These are phyloP conservation scores for Eidolon dupreanum DNA, from an alignment of 2,797 vertebrate species.

Conservation along the genomic window DNA sequence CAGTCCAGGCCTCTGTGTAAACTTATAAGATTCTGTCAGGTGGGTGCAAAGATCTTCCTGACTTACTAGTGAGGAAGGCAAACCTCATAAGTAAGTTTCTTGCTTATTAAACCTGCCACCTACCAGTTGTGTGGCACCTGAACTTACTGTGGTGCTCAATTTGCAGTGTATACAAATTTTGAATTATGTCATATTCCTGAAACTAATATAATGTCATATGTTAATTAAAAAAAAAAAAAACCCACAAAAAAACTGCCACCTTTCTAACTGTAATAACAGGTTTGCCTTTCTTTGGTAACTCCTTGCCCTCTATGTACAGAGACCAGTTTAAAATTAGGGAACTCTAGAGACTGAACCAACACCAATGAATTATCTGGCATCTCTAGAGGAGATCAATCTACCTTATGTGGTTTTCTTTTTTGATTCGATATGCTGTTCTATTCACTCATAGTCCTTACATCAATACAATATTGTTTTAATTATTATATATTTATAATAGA, in stretches of 20 bases:
- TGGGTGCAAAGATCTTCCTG: not conserved
- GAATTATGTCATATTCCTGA: not conserved
- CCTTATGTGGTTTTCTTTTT: not conserved
- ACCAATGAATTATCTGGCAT: not conserved
- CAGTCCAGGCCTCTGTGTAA: not conserved
- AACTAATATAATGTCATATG: not conserved
- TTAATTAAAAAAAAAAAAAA: not conserved
- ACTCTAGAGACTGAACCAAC: not conserved
- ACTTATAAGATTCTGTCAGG: not conserved
- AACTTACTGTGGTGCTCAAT: not conserved
- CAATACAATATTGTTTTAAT: not conserved
- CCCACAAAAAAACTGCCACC: not conserved
- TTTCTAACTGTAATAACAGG: no score
- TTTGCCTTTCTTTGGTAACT: not conserved
- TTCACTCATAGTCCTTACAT: not conserved
- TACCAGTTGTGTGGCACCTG: not conserved
- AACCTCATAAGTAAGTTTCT: not conserved
- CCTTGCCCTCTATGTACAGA: fast-evolving
- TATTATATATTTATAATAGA: not conserved
- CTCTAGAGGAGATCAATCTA: not conserved
- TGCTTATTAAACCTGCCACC: not conserved
- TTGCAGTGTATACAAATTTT: not conserved
- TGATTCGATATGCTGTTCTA: not conserved
- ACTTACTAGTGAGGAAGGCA: not conserved
- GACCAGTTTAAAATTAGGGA: not conserved